Evolutionary conservation across 2,113 vertebrate genomes (phyloP).

Genomic region (Perognathus longimembris): DNA sequence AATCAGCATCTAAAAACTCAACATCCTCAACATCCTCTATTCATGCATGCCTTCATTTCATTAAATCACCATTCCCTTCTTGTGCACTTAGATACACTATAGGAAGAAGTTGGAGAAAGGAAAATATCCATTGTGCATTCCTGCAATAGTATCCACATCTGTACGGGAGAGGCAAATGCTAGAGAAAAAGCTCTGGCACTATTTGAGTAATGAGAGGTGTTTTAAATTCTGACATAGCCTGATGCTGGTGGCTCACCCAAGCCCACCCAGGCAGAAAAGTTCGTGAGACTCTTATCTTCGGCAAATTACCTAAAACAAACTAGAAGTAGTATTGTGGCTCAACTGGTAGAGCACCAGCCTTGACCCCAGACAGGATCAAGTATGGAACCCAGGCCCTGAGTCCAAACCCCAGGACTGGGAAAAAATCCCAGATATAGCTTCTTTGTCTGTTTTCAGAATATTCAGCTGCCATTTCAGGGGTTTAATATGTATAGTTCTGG

Average conservation of each 20-base stretch:
- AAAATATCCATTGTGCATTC: background rate
- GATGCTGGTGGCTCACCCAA: too few species aligned
- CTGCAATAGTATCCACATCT: background rate
- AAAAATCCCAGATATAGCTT: too few species aligned
- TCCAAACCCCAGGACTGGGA: too few species aligned
- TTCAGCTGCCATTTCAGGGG: background rate
- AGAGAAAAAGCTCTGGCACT: background rate
- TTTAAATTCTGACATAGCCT: constrained; percentile 9
- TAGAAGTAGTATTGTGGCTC: too few species aligned
- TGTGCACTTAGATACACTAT: background rate
- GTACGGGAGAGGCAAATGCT: background rate
- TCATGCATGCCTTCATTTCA: background rate
- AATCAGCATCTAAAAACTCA: background rate
- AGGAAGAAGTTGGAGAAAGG: background rate
- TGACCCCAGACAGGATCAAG: too few species aligned
- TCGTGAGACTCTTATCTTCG: too few species aligned
- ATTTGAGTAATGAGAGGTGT: constrained; percentile 13
- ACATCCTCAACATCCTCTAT: background rate
- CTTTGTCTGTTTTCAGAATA: background rate
- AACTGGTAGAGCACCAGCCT: too few species aligned
- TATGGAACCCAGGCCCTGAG: too few species aligned
- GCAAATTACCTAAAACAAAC: too few species aligned
- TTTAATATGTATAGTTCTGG: background rate
- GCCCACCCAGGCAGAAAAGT: too few species aligned
- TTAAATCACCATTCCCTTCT: background rate